These are phyloP conservation scores for Xenopus borealis DNA, from an alignment of 2,113 vertebrate genomes.

Conservation along the genomic window DNA sequence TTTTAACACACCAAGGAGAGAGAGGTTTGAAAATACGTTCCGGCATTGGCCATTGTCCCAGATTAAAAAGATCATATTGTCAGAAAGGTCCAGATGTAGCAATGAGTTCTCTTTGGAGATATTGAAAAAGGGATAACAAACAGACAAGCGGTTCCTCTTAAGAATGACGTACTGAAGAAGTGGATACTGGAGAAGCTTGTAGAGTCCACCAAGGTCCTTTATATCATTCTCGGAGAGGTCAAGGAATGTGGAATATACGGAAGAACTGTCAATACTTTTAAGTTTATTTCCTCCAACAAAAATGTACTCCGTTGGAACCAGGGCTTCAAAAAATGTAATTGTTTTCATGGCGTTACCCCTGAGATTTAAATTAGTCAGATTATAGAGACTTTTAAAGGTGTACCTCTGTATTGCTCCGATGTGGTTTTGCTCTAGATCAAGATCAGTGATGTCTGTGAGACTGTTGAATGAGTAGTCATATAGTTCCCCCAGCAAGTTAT, in stretches of 20 bases:
- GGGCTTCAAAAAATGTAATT: conserved; percentile 50
- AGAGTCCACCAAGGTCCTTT: conserved; percentile 60
- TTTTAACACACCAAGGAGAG: conserved; percentile 60
- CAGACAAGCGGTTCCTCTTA: conserved; percentile 70
- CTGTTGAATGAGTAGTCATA: conserved; percentile 62
- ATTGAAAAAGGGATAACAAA: conserved; percentile 50
- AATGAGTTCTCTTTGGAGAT: conserved; percentile 56
- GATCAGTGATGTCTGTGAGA: conserved; percentile 53
- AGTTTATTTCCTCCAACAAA: conserved; percentile 73
- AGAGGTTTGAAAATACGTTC: conserved; percentile 72
- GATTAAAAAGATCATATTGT: conserved; percentile 71
- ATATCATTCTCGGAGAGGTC: conserved; percentile 71
- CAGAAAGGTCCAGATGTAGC: conserved; percentile 69
- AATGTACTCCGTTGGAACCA: conserved; percentile 57
- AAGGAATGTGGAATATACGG: conserved; percentile 50
- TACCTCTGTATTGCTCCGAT: conserved; percentile 64
- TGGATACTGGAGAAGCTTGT: conserved; percentile 56
- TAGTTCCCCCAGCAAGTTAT: conserved; percentile 79
- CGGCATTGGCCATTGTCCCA: conserved; percentile 71
- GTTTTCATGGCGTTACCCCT: conserved; percentile 73
- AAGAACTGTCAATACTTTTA: not conserved
- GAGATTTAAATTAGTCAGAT: conserved; percentile 65
- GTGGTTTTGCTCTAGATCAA: conserved; percentile 82
- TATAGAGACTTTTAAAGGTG: conserved; percentile 65
- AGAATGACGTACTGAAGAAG: conserved; percentile 58